A percentile compares a stretch with the other conserved stretches of the same genome.
Evolutionary conservation across 2,888 invertebrate genomes (phyloP).

Genomic region (Argyra leucocephala): DNA sequence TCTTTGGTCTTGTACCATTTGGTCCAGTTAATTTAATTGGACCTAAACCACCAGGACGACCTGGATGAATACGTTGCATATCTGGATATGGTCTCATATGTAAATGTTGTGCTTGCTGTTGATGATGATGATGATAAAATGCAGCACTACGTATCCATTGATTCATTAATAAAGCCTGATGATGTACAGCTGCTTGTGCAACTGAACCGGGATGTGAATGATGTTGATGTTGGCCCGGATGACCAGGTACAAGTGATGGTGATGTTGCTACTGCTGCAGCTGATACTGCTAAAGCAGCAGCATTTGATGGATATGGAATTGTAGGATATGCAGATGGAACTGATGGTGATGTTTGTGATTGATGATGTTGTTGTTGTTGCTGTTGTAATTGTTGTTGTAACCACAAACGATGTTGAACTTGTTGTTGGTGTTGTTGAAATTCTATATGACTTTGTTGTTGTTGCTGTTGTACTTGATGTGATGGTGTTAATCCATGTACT

Average conservation of each 20-base stretch:
- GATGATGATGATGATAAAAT: constrained; percentile 52
- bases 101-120: constrained; percentile 30
- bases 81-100: constrained; percentile 46
- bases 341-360: constrained; percentile 4
- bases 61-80: constrained; percentile 40
- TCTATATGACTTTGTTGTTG: constrained; percentile 44
- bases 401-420: constrained; percentile 26
- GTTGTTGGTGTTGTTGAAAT: constrained; percentile 34
- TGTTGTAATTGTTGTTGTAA: constrained; percentile 26
- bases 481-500: constrained; percentile 19
- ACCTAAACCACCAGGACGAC: constrained; percentile 39
- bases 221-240: constrained; percentile 23
- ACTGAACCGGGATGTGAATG: constrained; percentile 32
- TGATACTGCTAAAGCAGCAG: not conserved
- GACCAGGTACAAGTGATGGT: constrained; percentile 2
- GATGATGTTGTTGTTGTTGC: constrained; percentile 23
- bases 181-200: constrained; percentile 47
- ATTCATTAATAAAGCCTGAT: constrained; percentile 55
- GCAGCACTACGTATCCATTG: constrained; percentile 67
- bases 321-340: constrained; percentile 13
- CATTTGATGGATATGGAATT: constrained; percentile 17
- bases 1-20: constrained; percentile 58
- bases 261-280: not conserved
- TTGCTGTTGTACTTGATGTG: constrained; percentile 32
- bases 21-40: constrained; percentile 49